Base-by-base conservation (phyloP, 2,797 vertebrate genomes). In the Spatula clypeata region DNA sequence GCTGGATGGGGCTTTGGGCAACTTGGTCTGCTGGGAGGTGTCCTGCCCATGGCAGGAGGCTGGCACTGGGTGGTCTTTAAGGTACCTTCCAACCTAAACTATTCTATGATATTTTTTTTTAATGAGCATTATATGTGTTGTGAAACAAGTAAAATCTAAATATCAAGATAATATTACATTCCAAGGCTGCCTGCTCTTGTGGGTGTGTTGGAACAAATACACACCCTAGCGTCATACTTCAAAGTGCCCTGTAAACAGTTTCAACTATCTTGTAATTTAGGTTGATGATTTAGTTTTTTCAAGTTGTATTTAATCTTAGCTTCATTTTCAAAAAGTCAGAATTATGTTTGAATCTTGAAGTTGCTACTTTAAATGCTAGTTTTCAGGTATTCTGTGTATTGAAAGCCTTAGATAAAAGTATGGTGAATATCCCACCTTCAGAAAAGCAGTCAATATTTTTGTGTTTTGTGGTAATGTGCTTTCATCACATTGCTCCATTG, bases 171-270 rank as follows among this genome's bases (percentile, higher is more conserved):
- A 93, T 66, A n/a, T 34, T 57, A 9, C 65, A 42, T 88, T 79
- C 79, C 54, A 87, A 61, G 65, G 42, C 89, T 92, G 54, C 90
- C 83, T 96, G 55, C 53, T 81, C 74, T 49, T 62, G 15, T 67
- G 75, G 9, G 29, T 79, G 18, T 83, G 77, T 84, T 79, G 67
- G 80, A 94, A 95, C 77, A 84, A 13, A 18, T 57, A 47, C 1
- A 19, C 44, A 86, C 20, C 44, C 15, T 85, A 20, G 54, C 55
- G 45, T 77, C 66, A 2, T 62, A 20, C 21, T 84, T 93, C n/a
- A 40, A 91, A 58, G 53, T 67, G 31, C 80, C 9, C 31, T 64
- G 5, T 72, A 47, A 32, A 51, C 23, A 67, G 27, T 72, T 79
- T 81, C 32, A 74, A 36, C 9, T 44, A 66, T 45, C 21, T 70